Percentiles rank a stretch among this genome's conserved stretches.
These are phyloP conservation scores for Elgaria multicarinata DNA, from an alignment of 2,113 vertebrate genomes.

Conservation along the genomic window DNA sequence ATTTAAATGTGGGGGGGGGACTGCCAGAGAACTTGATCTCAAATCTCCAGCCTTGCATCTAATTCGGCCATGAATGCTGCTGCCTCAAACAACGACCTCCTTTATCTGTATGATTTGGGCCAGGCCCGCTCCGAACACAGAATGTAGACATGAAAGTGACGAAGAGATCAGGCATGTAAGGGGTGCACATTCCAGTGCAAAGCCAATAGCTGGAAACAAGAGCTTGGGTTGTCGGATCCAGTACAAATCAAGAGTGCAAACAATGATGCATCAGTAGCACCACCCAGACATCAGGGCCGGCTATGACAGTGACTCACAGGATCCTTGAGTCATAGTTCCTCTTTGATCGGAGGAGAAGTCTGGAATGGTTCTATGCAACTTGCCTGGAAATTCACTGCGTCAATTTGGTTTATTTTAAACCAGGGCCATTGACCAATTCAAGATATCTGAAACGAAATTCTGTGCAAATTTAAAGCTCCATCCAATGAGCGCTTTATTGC, in stretches of 20 bases:
- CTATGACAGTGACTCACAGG: neutral
- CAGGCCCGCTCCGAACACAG: neutral
- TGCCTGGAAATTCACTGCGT: neutral
- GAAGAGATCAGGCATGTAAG: no score
- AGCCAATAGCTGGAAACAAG: neutral
- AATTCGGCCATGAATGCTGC: neutral
- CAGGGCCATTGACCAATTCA: neutral
- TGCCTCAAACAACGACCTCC: accelerated
- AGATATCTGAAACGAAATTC: no score
- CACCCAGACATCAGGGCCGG: neutral
- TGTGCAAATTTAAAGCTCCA: no score
- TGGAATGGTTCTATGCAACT: neutral
- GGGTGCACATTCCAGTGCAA: neutral
- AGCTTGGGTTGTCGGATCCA: neutral
- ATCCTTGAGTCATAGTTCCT: neutral
- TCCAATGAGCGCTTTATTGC: no score
- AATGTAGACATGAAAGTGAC: neutral
- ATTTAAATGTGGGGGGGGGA: neutral
- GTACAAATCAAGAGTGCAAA: neutral
- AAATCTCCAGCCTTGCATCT: neutral
- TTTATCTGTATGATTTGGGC: neutral
- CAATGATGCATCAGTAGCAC: neutral
- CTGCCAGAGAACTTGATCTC: neutral
- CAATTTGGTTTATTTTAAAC: neutral
- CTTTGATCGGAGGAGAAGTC: neutral